Evolutionary conservation across 2,888 invertebrate genomes (phyloP), one percentile per base, ranked within the genome.

Genomic region (Heterodera filipjevi): DNA sequence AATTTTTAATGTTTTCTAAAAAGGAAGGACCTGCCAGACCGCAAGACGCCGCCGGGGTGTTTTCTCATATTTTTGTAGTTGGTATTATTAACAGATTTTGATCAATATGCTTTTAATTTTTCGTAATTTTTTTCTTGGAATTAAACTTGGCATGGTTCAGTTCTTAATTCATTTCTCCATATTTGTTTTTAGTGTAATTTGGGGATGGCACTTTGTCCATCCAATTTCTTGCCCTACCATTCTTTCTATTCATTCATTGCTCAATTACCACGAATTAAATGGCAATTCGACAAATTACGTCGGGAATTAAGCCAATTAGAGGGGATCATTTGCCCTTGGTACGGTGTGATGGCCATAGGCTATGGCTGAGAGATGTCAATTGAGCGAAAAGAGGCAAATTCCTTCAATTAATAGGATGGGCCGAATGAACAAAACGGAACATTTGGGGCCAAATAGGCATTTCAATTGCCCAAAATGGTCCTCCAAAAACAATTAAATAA

Each of bases 251-350:
- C 16, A 14, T 49, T 8, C 49, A 49, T 1, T 16, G 59, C 59
- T 59, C 59, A 59, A 59, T 59, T 59, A 59, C 59, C 59, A 59
- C 59, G 59, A 59, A 59, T 49, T 59, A 59, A 59, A 59, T 59
- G 59, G 27, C 59, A 59, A 59, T 27, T n/a, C 6, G 59, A 59
- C 59, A 27, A 59, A 27, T 59, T 59, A n/a, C 59, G 27, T 27
- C 22, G 59, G 6, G 59, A 59, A 53, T 59, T 59, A 59, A 27
- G 59, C 59, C 59, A 59, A 59, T 59, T 59, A 59, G 59, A 27
- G 22, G 53, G 59, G 59, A 59, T 59, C 59, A 59, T 59, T 59
- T 59, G 59, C 59, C 59, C 49, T 19, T 0, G 59, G 59, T 59
- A 59, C 59, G n/a, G 59, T 59, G 8, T 39, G 39, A 39, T 39